Evolutionary conservation across 2,888 invertebrate species (phyloP).

Genomic region (Belgica antarctica): DNA sequence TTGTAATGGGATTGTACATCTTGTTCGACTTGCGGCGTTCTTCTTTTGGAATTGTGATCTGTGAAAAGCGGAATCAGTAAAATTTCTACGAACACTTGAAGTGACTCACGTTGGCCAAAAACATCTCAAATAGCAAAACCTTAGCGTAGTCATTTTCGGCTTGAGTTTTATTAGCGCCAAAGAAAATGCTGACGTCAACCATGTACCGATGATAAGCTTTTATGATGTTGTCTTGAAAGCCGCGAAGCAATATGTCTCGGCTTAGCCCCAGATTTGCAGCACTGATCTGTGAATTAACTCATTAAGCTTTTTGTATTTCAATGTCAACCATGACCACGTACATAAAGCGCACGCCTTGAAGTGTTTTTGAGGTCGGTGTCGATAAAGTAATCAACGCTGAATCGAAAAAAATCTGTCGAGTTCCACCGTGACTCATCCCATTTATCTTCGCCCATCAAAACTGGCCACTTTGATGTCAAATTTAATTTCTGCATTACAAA

Average conservation of each 20-base stretch:
- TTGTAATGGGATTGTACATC: slow-evolving; percentile 57
- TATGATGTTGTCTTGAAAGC: slow-evolving; percentile 44
- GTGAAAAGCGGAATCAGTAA: neutral
- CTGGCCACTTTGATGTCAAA: slow-evolving; percentile 31
- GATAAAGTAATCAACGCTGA: slow-evolving; percentile 37
- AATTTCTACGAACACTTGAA: neutral
- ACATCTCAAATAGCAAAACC: slow-evolving; percentile 46
- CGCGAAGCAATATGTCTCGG: slow-evolving; percentile 46
- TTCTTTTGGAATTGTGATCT: slow-evolving; percentile 49
- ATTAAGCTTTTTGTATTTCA: neutral
- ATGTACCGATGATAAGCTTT: slow-evolving; percentile 46
- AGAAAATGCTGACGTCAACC: slow-evolving; percentile 46
- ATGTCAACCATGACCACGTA: neutral
- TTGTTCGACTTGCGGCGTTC: slow-evolving; percentile 44
- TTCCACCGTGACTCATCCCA: slow-evolving; percentile 19
- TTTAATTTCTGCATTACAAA: slow-evolving; percentile 32
- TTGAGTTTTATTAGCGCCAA: slow-evolving; percentile 46
- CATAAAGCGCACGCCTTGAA: slow-evolving; percentile 12
- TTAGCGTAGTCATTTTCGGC: slow-evolving; percentile 46
- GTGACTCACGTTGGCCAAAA: slow-evolving; percentile 46
- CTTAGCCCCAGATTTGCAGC: slow-evolving; percentile 45
- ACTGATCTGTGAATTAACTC: slow-evolving; percentile 44
- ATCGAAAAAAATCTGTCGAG: slow-evolving; percentile 19
- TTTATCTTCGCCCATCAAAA: neutral
- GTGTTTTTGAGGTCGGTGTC: slow-evolving; percentile 32